A percentile compares a stretch with the other conserved stretches of the same genome.
phyloP scores from a whole-genome alignment of 2,888 invertebrate genomes.

The Rotaria magnacalcarata region DNA sequence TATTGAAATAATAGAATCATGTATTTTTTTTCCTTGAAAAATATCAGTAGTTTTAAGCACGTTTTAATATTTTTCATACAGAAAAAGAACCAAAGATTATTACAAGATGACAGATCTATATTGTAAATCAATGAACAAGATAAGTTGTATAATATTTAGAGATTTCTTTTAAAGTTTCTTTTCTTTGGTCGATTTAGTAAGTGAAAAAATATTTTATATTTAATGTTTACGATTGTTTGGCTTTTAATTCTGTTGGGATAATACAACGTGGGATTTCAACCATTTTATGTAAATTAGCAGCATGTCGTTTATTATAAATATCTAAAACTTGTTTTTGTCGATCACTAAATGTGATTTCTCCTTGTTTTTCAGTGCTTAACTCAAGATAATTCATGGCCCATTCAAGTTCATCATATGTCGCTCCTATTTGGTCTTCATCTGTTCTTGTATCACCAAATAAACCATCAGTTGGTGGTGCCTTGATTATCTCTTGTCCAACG shows the following conservation, averaged over 20 bases:
- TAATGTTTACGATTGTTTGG: neutral
- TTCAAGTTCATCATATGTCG: neutral
- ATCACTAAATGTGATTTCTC: neutral
- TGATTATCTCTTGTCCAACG: neutral
- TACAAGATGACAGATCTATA: too few relatives aligned
- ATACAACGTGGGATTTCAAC: conserved; percentile 18
- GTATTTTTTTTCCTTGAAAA: too few relatives aligned
- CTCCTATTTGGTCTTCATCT: conserved; percentile 32
- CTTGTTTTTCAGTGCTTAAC: neutral
- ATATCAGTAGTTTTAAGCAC: too few relatives aligned
- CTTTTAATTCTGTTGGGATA: neutral
- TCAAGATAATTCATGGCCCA: conserved; percentile 20
- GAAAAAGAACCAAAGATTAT: too few relatives aligned
- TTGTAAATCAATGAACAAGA: too few relatives aligned
- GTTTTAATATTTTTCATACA: too few relatives aligned
- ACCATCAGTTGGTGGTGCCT: conserved; percentile 32
- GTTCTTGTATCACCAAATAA: conserved; percentile 25
- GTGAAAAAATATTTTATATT: neutral
- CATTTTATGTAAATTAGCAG: conserved; percentile 23
- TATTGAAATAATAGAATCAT: too few relatives aligned
- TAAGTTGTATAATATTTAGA: too few relatives aligned
- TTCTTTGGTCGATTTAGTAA: too few relatives aligned
- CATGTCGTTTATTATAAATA: conserved; percentile 4
- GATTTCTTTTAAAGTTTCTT: too few relatives aligned
- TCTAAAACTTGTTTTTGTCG: conserved; percentile 23